Evolutionary conservation across 35 echinoderm and acorn worm genomes (phyloP).

Genomic region (Amphiura filiformis): DNA sequence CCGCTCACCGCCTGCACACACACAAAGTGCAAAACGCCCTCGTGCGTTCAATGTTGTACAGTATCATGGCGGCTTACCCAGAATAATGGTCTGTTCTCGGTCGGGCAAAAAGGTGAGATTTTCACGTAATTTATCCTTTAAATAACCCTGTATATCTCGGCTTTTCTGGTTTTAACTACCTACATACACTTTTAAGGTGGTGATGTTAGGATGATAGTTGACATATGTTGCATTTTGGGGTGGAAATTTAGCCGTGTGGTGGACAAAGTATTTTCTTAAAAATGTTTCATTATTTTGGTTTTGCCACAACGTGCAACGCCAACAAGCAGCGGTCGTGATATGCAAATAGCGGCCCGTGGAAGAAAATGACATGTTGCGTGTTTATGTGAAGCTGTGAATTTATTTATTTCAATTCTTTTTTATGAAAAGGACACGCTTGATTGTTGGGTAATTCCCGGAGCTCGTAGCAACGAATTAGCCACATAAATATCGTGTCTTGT

Average conservation of each 20-base stretch:
- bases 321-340: not conserved
- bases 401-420: too few relatives aligned
- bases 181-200: not conserved
- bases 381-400: not conserved
- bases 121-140: not conserved
- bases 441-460: too few relatives aligned
- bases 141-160: not conserved
- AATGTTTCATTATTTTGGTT: too few relatives aligned
- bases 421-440: too few relatives aligned
- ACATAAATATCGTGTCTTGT: too few relatives aligned
- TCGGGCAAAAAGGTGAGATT: not conserved
- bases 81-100: constrained; percentile 1
- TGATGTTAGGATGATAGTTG: not conserved
- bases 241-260: too few relatives aligned
- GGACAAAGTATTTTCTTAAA: too few relatives aligned
- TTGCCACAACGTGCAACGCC: not conserved
- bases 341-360: not conserved
- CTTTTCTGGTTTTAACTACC: not conserved
- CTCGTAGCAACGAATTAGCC: too few relatives aligned
- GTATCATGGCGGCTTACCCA: constrained; percentile 5
- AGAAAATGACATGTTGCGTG: constrained; percentile 2
- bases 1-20: too few relatives aligned
- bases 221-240: too few relatives aligned
- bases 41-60: too few relatives aligned
- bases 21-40: too few relatives aligned